These are phyloP conservation scores for Forbesichthys papilliferus DNA, from an alignment of 2,113 vertebrate species.

Conservation along the genomic window DNA sequence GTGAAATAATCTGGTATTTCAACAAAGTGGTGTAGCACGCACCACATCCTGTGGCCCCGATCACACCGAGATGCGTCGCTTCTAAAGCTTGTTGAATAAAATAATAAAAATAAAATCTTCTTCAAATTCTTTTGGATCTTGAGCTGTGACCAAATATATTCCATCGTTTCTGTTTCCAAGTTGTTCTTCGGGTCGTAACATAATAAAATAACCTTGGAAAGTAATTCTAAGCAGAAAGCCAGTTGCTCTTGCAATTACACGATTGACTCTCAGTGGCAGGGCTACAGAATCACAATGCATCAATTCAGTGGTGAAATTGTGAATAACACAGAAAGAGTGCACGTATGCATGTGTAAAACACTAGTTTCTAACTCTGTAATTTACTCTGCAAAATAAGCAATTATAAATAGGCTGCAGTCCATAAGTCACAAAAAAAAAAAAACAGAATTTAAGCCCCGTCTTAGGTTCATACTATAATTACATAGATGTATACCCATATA, in stretches of 20 bases:
- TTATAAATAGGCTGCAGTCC: conserved; percentile 62
- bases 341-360: conserved; percentile 11
- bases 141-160: too few species aligned
- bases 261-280: conserved; percentile 34
- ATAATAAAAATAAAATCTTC: too few species aligned
- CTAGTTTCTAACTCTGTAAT: conserved; percentile 66
- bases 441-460: conserved; percentile 44
- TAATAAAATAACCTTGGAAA: conserved; percentile 23
- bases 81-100: too few species aligned
- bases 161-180: neutral
- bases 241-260: conserved; percentile 22
- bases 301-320: conserved; percentile 61
- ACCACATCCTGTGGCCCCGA: too few species aligned
- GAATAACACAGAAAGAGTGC: conserved; percentile 38
- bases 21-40: too few species aligned
- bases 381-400: conserved; percentile 64
- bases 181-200: conserved; percentile 11
- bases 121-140: too few species aligned
- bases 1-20: too few species aligned
- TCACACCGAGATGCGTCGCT: too few species aligned
- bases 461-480: conserved; percentile 67
- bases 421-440: conserved; percentile 59
- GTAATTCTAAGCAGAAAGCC: conserved; percentile 18
- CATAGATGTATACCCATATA: conserved; percentile 54
- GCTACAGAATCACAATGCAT: conserved; percentile 52